A percentile compares a stretch with the other conserved stretches of the same genome.
phyloP scores from a whole-genome alignment of 2,888 invertebrate genomes.

The Papilio elwesi region DNA sequence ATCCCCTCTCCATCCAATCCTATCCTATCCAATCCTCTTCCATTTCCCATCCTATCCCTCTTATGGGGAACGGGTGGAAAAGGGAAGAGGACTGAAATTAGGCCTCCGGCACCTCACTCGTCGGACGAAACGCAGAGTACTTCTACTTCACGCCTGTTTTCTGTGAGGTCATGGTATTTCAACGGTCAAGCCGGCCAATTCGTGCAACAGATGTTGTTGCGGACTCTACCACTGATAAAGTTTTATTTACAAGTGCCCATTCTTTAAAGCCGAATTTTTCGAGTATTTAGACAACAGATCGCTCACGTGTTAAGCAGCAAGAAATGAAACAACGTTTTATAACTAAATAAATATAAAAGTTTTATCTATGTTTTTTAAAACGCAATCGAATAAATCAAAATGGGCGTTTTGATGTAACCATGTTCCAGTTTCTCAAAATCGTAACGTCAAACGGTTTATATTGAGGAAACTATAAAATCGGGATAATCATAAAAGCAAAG shows the following conservation, averaged over 20 bases:
- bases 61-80: too few relatives aligned
- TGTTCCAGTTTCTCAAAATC: slow-evolving; percentile 50
- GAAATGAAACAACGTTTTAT: slow-evolving; percentile 20
- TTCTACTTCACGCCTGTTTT: too few relatives aligned
- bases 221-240: too few relatives aligned
- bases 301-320: background rate
- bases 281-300: slow-evolving; percentile 17
- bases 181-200: too few relatives aligned
- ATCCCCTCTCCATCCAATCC: too few relatives aligned
- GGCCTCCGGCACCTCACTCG: too few relatives aligned
- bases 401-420: slow-evolving; percentile 45
- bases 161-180: too few relatives aligned
- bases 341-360: slow-evolving; percentile 33
- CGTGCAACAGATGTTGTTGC: too few relatives aligned
- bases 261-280: slow-evolving; percentile 11
- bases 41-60: too few relatives aligned
- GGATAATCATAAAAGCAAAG: slow-evolving; percentile 80
- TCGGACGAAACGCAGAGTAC: too few relatives aligned
- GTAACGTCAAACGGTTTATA: slow-evolving; percentile 75
- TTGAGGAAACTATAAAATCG: slow-evolving; percentile 80
- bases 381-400: slow-evolving; percentile 42
- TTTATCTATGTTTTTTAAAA: slow-evolving; percentile 31
- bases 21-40: too few relatives aligned
- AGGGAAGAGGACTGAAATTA: too few relatives aligned
- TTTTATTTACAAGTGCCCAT: slow-evolving; percentile 9